Base-by-base conservation (phyloP, 2,888 invertebrate species). In the Leptothorax acervorum region DNA sequence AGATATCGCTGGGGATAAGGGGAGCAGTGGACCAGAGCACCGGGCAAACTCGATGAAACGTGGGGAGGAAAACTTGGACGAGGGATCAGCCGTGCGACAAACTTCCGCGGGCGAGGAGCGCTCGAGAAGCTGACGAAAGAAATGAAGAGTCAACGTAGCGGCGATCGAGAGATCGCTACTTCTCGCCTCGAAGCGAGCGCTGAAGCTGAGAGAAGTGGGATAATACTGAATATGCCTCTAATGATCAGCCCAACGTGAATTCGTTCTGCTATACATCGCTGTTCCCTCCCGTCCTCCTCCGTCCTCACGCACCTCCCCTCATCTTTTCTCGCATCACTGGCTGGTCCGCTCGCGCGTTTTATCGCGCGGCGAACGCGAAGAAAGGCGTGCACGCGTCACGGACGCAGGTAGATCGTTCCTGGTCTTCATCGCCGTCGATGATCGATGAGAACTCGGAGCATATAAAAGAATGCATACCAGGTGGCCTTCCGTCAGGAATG, bases 341-440 rank as follows among this genome's bases (percentile, higher is more conserved):
- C 18, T 18, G 42, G 28, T 71, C 6, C 39, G 39, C 45, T 48
- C 35, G 42, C 57, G 28, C 18, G 42, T 71, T 57, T 78, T 66
- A 55, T 78, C 48, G 45, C 74, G 11, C 23, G 28, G 48, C 31
- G 35, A 45, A 57, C 57, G 23, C 8, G n/a, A 35, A 66, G 39
- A 35, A 15, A 31, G 31, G 55, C 28, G 23, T 51, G 9, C 15
- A 63, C 68, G 31, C 42, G 18, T 68, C 42, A 55, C n/a, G 12
- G 4, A 57, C 89, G 91, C 18, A 62, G 62, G 89, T 90, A 88
- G 90, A 92, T 90, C 90, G 90, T 91, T 90, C 89, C 89, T 88
- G 83, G 89, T 90, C 87, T 92, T 93, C 92, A 93, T 93, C 92
- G 92, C 45, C 87, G 92, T 42, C 87, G 89, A 91, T 93, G 93